Evolutionary conservation across 2,888 invertebrate species (phyloP).

Genomic region (Eupithecia subfuscata): DNA sequence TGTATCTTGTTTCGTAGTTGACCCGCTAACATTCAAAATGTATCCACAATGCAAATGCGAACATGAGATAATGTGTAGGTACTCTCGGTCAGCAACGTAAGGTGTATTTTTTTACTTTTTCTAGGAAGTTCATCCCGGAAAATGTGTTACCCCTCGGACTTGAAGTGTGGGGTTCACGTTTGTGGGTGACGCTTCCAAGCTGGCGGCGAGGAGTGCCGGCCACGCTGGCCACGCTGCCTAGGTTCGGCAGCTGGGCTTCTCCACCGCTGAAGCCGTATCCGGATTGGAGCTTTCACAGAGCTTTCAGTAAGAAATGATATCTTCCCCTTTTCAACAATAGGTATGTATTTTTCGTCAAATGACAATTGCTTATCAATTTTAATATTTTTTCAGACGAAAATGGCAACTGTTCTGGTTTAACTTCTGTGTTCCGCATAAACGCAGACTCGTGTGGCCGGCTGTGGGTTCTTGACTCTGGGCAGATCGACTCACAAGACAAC

Average conservation of each 20-base stretch:
- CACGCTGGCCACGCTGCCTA: conserved; percentile 87
- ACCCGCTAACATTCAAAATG: too few relatives aligned
- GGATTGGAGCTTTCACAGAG: conserved; percentile 87
- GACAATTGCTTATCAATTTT: background rate
- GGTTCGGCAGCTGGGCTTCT: conserved; percentile 78
- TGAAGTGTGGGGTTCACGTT: conserved; percentile 86
- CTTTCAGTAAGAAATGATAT: conserved; percentile 70
- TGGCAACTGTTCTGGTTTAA: conserved; percentile 86
- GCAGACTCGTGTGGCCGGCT: conserved; percentile 90
- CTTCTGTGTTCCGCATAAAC: conserved; percentile 90
- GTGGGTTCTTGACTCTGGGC: conserved; percentile 92
- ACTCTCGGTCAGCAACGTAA: background rate
- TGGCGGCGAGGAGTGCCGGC: conserved; percentile 91
- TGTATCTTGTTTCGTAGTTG: too few relatives aligned
- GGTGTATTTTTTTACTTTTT: conserved; percentile 41
- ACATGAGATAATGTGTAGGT: background rate
- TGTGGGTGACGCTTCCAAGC: conserved; percentile 90
- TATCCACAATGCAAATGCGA: background rate
- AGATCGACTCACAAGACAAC: conserved; percentile 86
- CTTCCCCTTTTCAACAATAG: background rate
- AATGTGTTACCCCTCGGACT: conserved; percentile 91
- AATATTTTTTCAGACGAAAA: conserved; percentile 52
- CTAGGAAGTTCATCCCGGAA: conserved; percentile 85
- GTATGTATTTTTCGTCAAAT: background rate
- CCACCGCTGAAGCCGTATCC: conserved; percentile 90